Percentiles rank a stretch among this genome's conserved stretches.
Evolutionary conservation across 2,113 vertebrate species (phyloP).

Genomic region (Sebastes fasciatus): DNA sequence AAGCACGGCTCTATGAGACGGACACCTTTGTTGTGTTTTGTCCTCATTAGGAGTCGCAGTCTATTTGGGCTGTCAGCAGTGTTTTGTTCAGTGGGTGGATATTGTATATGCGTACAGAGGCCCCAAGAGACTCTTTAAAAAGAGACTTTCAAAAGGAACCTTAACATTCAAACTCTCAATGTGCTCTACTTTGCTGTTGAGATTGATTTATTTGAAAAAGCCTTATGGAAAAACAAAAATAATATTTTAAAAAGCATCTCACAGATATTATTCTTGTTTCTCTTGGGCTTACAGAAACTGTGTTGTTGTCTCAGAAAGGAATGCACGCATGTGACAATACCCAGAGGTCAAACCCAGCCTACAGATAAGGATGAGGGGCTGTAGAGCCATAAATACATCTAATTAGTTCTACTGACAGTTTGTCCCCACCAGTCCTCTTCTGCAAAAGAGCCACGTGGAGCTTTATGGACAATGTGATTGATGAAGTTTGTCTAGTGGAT

Average conservation of each 20-base stretch:
- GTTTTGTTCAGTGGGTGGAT: background rate
- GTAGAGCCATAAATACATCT: background rate
- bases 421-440: constrained; percentile 3
- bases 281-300: background rate
- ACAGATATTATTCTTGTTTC: background rate
- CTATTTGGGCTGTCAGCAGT: background rate
- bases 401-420: background rate
- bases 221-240: background rate
- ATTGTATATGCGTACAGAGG: background rate
- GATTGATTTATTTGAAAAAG: background rate
- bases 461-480: background rate
- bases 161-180: background rate
- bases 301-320: background rate
- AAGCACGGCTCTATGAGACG: background rate
- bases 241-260: background rate
- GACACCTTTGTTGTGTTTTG: background rate
- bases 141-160: background rate
- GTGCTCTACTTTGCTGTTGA: background rate
- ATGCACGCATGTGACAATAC: background rate
- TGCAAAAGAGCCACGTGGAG: background rate
- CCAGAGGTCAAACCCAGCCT: background rate
- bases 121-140: background rate
- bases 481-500: no score
- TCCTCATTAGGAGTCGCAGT: background rate
- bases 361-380: background rate